Conservation (phyloP, 2,888 invertebrate species). For the Stenodema calcarata region DNA sequence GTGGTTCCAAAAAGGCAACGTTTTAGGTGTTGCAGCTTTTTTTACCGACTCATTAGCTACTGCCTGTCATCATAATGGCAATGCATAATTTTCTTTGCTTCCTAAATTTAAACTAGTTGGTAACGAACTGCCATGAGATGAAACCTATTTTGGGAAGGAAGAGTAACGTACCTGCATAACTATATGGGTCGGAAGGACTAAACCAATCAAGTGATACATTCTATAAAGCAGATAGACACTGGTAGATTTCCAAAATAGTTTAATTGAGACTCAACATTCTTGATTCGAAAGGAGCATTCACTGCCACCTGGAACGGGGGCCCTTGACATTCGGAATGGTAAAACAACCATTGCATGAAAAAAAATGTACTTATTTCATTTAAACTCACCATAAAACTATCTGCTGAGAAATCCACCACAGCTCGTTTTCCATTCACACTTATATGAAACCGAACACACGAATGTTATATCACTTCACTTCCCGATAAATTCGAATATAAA, state of each 20-base stretch:
- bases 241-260: not conserved
- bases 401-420: conserved; percentile 15
- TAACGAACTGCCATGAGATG: too few relatives aligned
- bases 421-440: conserved; percentile 16
- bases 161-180: too few relatives aligned
- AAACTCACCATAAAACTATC: conserved; percentile 36
- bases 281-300: not conserved
- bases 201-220: too few relatives aligned
- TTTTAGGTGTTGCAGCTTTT: too few relatives aligned
- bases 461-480: not conserved
- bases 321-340: not conserved
- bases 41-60: too few relatives aligned
- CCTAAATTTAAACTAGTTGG: too few relatives aligned
- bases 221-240: not conserved
- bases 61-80: too few relatives aligned
- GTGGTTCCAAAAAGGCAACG: too few relatives aligned
- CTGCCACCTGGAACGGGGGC: conserved; percentile 31
- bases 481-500: not conserved
- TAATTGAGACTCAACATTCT: too few relatives aligned
- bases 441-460: not conserved
- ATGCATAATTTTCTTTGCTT: too few relatives aligned
- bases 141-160: too few relatives aligned
- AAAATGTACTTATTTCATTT: not conserved
- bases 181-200: too few relatives aligned
- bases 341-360: not conserved